Percentiles rank a stretch among this genome's conserved stretches.
Conservation (phyloP, 2,113 vertebrate species). For the Serilophus lunatus region DNA sequence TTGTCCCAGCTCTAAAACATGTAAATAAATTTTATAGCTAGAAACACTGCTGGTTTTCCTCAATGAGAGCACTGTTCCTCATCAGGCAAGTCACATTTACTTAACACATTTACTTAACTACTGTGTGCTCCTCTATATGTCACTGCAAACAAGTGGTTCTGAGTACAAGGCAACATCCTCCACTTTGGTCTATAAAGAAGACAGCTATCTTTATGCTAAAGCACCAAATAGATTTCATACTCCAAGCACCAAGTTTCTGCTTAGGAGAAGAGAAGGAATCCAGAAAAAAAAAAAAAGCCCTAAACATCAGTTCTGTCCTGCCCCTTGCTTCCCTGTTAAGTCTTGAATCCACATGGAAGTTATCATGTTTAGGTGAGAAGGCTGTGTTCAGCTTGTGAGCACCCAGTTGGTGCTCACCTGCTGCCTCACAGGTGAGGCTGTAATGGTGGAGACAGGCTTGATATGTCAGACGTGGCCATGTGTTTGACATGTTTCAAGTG, state of each 20-base stretch:
- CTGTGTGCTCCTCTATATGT: neutral
- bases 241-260: neutral
- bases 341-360: neutral
- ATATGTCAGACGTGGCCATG: rapidly evolving
- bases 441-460: neutral
- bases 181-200: neutral
- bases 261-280: neutral
- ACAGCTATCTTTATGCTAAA: neutral
- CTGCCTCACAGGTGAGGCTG: neutral
- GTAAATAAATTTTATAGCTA: neutral
- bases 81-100: neutral
- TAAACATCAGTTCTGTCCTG: neutral
- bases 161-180: neutral
- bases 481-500: neutral
- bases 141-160: neutral
- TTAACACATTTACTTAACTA: neutral
- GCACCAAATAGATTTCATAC: neutral
- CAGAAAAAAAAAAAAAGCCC: rapidly evolving
- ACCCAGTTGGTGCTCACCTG: neutral
- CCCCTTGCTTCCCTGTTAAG: neutral
- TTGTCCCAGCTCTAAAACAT: neutral
- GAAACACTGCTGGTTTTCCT: neutral
- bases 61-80: neutral
- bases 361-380: neutral
- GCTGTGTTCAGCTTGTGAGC: neutral